Conservation (phyloP, 2,888 invertebrate species). For the Drosophila atripex region DNA sequence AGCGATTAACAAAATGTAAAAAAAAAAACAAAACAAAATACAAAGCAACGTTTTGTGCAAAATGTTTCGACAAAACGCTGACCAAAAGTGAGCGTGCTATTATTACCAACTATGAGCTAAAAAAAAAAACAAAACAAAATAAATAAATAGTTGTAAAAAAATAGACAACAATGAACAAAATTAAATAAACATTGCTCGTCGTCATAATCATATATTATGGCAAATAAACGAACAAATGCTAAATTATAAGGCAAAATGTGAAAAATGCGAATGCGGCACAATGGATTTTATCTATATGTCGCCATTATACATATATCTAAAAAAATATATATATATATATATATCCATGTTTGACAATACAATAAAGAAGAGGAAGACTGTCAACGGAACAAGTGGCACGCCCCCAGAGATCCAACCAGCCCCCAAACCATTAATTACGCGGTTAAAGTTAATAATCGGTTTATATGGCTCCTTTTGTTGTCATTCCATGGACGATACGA, state of each 20-base stretch:
- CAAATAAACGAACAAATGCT: constrained; percentile 49
- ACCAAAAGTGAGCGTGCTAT: constrained; percentile 49
- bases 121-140: constrained; percentile 18
- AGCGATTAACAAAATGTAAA: constrained; percentile 2
- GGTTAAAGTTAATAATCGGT: constrained; percentile 72
- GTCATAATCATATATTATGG: constrained; percentile 49
- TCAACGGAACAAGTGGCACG: constrained; percentile 65
- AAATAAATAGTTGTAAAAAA: constrained; percentile 23
- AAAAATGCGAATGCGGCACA: constrained; percentile 40
- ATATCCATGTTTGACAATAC: constrained; percentile 12
- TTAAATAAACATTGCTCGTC: constrained; percentile 46
- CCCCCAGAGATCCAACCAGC: constrained; percentile 29
- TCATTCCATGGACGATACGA: constrained; percentile 35
- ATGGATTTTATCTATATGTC: constrained; percentile 7
- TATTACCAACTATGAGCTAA: constrained; percentile 18
- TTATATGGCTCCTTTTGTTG: constrained; percentile 36
- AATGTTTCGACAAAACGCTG: constrained; percentile 65
- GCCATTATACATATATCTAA: too few relatives aligned
- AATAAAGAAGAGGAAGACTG: constrained; percentile 57
- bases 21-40: constrained; percentile 38
- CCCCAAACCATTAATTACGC: constrained; percentile 58
- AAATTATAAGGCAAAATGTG: constrained; percentile 37
- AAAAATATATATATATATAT: constrained; percentile 2
- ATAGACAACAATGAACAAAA: constrained; percentile 46
- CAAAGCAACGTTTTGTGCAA: constrained; percentile 61